Evolutionary conservation across 2,888 invertebrate genomes (phyloP).

Genomic region (Parasteatoda lunata): DNA sequence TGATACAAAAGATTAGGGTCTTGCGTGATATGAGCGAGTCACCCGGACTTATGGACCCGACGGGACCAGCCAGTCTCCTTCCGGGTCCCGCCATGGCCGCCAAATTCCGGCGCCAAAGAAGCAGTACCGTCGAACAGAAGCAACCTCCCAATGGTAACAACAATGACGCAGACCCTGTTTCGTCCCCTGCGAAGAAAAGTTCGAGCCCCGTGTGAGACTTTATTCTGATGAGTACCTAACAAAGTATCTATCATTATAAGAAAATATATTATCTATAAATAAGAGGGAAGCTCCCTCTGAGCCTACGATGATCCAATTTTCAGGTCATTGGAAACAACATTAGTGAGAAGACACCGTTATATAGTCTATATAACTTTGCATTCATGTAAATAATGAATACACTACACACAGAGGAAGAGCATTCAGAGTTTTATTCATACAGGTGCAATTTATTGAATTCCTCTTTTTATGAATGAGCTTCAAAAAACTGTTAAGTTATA

Average conservation of each 20-base stretch:
- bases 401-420: constrained; percentile 31
- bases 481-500: neutral
- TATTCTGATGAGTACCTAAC: constrained; percentile 63
- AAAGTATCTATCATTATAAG: constrained; percentile 44
- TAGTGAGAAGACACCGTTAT: constrained; percentile 32
- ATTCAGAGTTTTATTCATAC: constrained; percentile 1
- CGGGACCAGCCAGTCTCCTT: constrained; percentile 44
- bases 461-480: neutral
- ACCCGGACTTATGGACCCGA: constrained; percentile 66
- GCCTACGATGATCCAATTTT: constrained; percentile 9
- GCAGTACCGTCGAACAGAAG: constrained; percentile 78
- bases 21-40: constrained; percentile 81
- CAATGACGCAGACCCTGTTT: constrained; percentile 68
- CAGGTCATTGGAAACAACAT: constrained; percentile 30
- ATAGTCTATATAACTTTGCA: constrained; percentile 22
- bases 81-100: constrained; percentile 52
- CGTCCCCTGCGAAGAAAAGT: constrained; percentile 50
- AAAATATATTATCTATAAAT: constrained; percentile 6
- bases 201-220: constrained; percentile 54
- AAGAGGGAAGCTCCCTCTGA: constrained; percentile 25
- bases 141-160: constrained; percentile 72
- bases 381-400: constrained; percentile 33
- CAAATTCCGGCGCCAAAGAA: constrained; percentile 44
- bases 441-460: constrained; percentile 60
- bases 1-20: constrained; percentile 92